Base-by-base conservation (phyloP, 2,113 vertebrate species). In the Microtus ochrogaster region DNA sequence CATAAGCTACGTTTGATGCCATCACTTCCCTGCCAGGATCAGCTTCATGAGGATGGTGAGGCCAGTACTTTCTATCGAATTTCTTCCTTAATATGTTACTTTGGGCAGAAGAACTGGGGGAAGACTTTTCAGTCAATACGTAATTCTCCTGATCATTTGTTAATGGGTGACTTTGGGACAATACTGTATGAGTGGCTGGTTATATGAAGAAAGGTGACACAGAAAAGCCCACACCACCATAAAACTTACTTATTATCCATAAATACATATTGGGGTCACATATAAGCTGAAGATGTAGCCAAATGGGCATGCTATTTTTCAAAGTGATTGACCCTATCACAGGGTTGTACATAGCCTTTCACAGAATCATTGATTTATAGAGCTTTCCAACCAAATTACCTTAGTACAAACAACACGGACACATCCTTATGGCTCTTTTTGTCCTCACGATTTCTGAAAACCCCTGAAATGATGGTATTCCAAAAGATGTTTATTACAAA, bases 401-500 rank as follows among this genome's bases (percentile, higher is more conserved):
- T 92, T 65, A 21, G 24, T 61, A 9, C 76, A 13, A 81, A 70
- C 17, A 76, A 72, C n/a, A 3, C 74, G 19, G 85, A 73, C 73
- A 77, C 74, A 24, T 65, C 39, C 55, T 72, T 76, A 91, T 49
- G 86, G 92, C 28, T 13, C 79, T 61, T 83, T 72, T 21, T 70
- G 82, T 78, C 14, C 63, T 91, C 90, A 55, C 26, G n/a, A 17
- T 88, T 96, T 96, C 66, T 79, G 66, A 65, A 83, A 90, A 19
- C 55, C 70, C 90, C 89, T 89, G 73, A 90, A 96, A 86, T 89
- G 92, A 90, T 76, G 94, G 44, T 65, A 74, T 91, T 94, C 65
- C 44, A 78, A 90, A 90, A 88, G 79, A 92, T 94, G 92, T 96
- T 94, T 94, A 76, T 94, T 88, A 90, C 52, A 16, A 66, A 91